A percentile compares a stretch with the other conserved stretches of the same genome.
Evolutionary conservation across 2,888 invertebrate genomes (phyloP).

Genomic region (Pyrocoelia pectoralis): DNA sequence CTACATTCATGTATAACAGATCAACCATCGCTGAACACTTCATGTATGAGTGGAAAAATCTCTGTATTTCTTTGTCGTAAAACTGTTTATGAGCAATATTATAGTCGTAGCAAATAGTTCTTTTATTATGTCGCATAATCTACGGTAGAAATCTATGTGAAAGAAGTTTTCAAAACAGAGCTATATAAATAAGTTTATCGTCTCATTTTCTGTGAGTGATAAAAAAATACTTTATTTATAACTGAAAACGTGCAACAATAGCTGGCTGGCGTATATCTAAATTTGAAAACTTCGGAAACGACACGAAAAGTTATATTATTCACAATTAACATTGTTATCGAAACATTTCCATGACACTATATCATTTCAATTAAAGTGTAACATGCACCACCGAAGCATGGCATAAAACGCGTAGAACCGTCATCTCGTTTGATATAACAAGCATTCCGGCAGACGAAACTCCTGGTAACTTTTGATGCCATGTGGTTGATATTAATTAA

Average conservation of each 20-base stretch:
- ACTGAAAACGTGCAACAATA: neutral
- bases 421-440: slow-evolving; percentile 29
- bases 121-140: no score
- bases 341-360: slow-evolving; percentile 42
- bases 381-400: slow-evolving; percentile 45
- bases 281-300: neutral
- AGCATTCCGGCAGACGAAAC: slow-evolving; percentile 24
- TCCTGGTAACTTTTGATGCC: slow-evolving; percentile 36
- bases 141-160: no score
- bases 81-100: no score
- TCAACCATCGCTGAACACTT: no score
- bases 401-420: slow-evolving; percentile 38
- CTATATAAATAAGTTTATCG: no score
- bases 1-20: no score
- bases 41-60: no score
- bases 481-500: slow-evolving; percentile 49
- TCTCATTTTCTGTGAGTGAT: no score
- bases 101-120: no score
- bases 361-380: slow-evolving; percentile 48
- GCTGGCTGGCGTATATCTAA: neutral
- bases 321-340: slow-evolving; percentile 31
- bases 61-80: no score
- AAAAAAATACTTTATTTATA: neutral
- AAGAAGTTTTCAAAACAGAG: no score
- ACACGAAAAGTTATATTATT: neutral